Percentiles rank a stretch among this genome's conserved stretches.
These are phyloP conservation scores for Emydura subglobosa DNA, from an alignment of 2,113 vertebrate genomes.

Conservation along the genomic window DNA sequence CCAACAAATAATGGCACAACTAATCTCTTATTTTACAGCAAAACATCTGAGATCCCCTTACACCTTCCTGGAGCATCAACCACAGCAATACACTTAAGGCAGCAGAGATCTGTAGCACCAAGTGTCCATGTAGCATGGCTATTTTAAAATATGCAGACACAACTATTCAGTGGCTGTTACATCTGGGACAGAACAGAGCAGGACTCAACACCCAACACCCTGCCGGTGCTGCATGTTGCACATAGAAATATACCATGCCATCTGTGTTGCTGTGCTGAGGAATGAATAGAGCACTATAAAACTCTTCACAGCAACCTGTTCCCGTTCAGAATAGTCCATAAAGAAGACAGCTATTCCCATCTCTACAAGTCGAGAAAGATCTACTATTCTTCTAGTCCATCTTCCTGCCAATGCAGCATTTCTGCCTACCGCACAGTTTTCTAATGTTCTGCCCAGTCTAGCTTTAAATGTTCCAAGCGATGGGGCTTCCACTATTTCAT, in stretches of 20 bases:
- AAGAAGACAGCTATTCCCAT: not conserved
- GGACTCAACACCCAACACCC: not conserved
- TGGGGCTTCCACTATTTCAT: not conserved
- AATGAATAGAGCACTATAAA: not conserved
- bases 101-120: not conserved
- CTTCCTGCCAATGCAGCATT: not conserved
- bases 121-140: not conserved
- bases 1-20: not conserved
- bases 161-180: not conserved
- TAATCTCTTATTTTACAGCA: not conserved
- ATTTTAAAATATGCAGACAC: not conserved
- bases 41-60: not conserved
- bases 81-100: not conserved
- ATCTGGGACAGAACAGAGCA: not conserved
- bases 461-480: not conserved
- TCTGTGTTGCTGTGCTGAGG: not conserved
- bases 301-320: not conserved
- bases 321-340: not conserved
- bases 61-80: not conserved
- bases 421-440: not conserved
- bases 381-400: not conserved
- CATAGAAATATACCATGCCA: rapidly evolving
- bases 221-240: rapidly evolving
- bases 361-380: not conserved
- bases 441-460: not conserved